A percentile compares a stretch with the other conserved stretches of the same genome.
Conservation (phyloP, 2,797 vertebrate genomes). For the Fringilla coelebs region DNA sequence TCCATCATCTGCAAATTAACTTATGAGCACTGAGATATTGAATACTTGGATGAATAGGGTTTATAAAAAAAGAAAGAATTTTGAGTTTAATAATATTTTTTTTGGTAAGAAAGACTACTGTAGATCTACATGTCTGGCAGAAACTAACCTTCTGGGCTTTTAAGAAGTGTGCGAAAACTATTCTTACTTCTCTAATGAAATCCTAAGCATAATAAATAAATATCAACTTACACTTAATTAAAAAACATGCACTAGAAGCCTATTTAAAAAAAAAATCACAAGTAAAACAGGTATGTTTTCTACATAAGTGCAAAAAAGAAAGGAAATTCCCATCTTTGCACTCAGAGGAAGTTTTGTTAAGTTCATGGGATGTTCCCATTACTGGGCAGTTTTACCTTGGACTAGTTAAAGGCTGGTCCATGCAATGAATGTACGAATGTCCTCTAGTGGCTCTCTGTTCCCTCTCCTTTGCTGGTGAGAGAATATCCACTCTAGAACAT, state of each 20-base stretch:
- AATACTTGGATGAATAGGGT: background rate
- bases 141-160: background rate
- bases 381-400: background rate
- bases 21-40: background rate
- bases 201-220: background rate
- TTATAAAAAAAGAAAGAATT: background rate
- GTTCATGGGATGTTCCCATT: background rate
- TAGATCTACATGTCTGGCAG: background rate
- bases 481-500: background rate
- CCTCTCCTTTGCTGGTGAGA: background rate
- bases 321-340: background rate
- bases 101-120: background rate
- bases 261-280: background rate
- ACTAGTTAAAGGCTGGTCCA: background rate
- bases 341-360: background rate
- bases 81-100: background rate
- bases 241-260: background rate
- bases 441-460: background rate
- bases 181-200: background rate
- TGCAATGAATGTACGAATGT: background rate
- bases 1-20: background rate
- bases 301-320: background rate
- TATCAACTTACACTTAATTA: background rate
- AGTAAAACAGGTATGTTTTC: background rate
- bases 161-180: background rate